Evolutionary conservation across 2,113 vertebrate genomes (phyloP).

Genomic region (Laticauda laticaudata): DNA sequence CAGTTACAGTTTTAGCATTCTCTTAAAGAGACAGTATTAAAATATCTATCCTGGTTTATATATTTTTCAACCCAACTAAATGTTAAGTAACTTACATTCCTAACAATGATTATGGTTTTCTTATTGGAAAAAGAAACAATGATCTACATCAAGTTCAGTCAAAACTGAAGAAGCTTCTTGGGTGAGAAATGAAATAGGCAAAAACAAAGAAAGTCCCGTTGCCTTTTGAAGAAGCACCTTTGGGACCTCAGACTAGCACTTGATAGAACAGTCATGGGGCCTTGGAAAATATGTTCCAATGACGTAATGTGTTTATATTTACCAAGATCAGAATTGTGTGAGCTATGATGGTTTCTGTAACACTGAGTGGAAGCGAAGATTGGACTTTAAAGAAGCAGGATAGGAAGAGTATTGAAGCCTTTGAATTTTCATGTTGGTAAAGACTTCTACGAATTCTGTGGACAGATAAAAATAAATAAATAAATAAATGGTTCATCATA

Average conservation of each 20-base stretch:
- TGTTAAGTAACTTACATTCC: too few relatives aligned
- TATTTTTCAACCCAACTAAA: too few relatives aligned
- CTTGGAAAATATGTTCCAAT: neutral
- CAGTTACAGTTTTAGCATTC: too few relatives aligned
- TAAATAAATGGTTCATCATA: neutral
- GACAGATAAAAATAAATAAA: neutral
- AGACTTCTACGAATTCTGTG: neutral
- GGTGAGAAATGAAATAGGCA: too few relatives aligned
- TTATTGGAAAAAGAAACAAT: neutral
- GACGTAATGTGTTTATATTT: neutral
- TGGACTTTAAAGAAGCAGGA: neutral
- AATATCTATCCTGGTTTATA: too few relatives aligned
- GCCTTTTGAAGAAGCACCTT: too few relatives aligned
- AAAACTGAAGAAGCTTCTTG: too few relatives aligned
- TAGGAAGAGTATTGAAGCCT: neutral
- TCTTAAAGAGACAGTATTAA: too few relatives aligned
- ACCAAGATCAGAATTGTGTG: neutral
- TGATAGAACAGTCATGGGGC: neutral
- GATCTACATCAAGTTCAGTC: too few relatives aligned
- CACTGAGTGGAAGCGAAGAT: neutral
- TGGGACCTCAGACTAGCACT: neutral
- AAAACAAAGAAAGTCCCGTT: too few relatives aligned
- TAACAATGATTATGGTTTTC: neutral
- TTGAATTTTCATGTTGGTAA: neutral
- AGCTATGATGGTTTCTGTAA: neutral